Conservation (phyloP, 2,113 vertebrate species). For the Connochaetes taurinus region DNA sequence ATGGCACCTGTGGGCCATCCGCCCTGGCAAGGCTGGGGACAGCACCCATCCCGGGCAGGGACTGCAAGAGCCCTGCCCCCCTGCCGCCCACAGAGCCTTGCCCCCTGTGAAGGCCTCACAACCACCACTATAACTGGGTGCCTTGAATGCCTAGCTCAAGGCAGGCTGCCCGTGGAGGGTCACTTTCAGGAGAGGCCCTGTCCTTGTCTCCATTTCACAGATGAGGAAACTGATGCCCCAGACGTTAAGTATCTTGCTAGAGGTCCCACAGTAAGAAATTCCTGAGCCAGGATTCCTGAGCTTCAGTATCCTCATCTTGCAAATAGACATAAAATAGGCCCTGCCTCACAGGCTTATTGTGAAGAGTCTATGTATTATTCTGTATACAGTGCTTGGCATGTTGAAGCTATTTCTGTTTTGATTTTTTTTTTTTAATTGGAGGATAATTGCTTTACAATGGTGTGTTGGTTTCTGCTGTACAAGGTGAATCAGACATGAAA, state of each 20-base stretch:
- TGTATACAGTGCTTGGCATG: accelerated
- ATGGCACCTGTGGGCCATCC: not conserved
- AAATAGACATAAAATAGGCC: not conserved
- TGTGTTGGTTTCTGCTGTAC: not conserved
- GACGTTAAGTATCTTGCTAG: not conserved
- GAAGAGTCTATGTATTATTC: not conserved
- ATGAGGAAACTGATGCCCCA: not conserved
- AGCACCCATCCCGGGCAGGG: accelerated
- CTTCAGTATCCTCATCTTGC: not conserved
- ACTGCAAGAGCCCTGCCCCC: no score
- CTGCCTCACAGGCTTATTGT: not conserved
- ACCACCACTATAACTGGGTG: accelerated
- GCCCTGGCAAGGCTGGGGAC: not conserved
- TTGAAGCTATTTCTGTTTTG: not conserved
- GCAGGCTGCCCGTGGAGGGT: accelerated
- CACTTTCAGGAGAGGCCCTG: accelerated
- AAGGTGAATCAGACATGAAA: not conserved
- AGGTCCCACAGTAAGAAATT: not conserved
- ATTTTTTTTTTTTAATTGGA: not conserved
- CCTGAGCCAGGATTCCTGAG: not conserved
- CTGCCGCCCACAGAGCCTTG: not conserved
- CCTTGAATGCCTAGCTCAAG: not conserved
- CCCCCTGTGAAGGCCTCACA: not conserved
- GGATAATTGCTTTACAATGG: not conserved
- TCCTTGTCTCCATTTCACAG: not conserved